Evolutionary conservation across 2,113 vertebrate species (phyloP).

Genomic region (Melanostigma gelatinosum): DNA sequence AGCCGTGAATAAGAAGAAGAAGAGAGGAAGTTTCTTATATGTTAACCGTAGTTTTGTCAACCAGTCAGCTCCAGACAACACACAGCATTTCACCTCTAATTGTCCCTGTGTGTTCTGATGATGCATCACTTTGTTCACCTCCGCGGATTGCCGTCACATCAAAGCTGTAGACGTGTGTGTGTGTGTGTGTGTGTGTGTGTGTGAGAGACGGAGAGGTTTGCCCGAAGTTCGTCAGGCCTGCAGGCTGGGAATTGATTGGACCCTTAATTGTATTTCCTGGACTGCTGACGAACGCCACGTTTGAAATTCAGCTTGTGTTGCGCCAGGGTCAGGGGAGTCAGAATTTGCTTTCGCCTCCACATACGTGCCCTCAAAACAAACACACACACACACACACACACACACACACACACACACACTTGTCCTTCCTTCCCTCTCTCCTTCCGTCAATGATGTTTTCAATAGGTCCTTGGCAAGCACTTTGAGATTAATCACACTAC

Average conservation of each 20-base stretch:
- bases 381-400: slow-evolving; percentile 2
- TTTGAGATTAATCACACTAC: slow-evolving; percentile 61
- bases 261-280: slow-evolving; percentile 73
- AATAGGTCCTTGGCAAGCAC: slow-evolving; percentile 31
- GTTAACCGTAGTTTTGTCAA: slow-evolving; percentile 10
- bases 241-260: slow-evolving; percentile 72
- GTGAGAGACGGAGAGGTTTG: not conserved
- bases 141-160: not conserved
- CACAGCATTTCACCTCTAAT: slow-evolving; percentile 17
- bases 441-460: slow-evolving; percentile 47
- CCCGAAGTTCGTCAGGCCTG: slow-evolving; percentile 44
- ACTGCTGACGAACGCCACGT: slow-evolving; percentile 41
- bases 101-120: slow-evolving; percentile 23
- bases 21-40: slow-evolving; percentile 13
- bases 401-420: slow-evolving; percentile 25
- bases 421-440: slow-evolving; percentile 32
- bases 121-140: slow-evolving; percentile 36
- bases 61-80: not conserved
- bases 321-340: slow-evolving; percentile 57
- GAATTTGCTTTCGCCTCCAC: slow-evolving; percentile 53
- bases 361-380: not conserved
- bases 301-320: slow-evolving; percentile 68
- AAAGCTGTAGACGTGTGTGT: not conserved
- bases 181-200: not conserved
- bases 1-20: slow-evolving; percentile 14